Evolutionary conservation across 2,113 vertebrate species (phyloP).

Genomic region (Cervus canadensis): DNA sequence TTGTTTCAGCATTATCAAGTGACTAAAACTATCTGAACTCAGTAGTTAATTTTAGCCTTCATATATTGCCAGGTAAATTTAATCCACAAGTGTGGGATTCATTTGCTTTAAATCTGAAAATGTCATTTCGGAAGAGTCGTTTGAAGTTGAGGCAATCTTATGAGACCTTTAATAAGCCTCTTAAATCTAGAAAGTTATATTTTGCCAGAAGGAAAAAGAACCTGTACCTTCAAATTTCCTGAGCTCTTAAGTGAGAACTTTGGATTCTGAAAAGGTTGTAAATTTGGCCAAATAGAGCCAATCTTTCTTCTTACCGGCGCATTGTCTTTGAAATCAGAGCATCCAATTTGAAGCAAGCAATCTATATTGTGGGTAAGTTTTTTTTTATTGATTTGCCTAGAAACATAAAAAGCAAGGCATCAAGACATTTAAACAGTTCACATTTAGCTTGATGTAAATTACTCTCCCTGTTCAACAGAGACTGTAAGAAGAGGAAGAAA

Average conservation of each 20-base stretch:
- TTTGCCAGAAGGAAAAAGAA: conserved; percentile 50
- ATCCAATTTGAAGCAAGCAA: conserved; percentile 1
- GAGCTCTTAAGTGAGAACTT: conserved; percentile 38
- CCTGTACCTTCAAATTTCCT: conserved; percentile 24
- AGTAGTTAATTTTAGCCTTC: conserved; percentile 55
- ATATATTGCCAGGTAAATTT: conserved; percentile 57
- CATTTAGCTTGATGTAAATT: not conserved
- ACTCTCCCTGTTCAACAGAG: not conserved
- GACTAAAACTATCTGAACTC: conserved; percentile 35
- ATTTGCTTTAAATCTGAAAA: conserved; percentile 68
- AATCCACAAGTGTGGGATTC: conserved; percentile 52
- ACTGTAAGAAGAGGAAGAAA: not conserved
- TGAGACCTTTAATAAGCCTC: conserved; percentile 70
- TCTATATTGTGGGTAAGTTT: not conserved
- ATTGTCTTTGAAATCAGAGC: conserved; percentile 22
- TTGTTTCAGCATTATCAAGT: conserved; percentile 19
- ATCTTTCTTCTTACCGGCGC: not conserved
- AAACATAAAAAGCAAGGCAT: not conserved
- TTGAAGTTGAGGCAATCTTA: conserved; percentile 71
- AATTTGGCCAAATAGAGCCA: not conserved
- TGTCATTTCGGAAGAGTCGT: conserved; percentile 63
- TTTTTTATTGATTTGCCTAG: not conserved
- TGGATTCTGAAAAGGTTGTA: conserved; percentile 1
- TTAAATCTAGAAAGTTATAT: conserved; percentile 60
- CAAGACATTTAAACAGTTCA: not conserved